Evolutionary conservation across 2,797 vertebrate species (phyloP).

Genomic region (Rhinophrynus dorsalis): DNA sequence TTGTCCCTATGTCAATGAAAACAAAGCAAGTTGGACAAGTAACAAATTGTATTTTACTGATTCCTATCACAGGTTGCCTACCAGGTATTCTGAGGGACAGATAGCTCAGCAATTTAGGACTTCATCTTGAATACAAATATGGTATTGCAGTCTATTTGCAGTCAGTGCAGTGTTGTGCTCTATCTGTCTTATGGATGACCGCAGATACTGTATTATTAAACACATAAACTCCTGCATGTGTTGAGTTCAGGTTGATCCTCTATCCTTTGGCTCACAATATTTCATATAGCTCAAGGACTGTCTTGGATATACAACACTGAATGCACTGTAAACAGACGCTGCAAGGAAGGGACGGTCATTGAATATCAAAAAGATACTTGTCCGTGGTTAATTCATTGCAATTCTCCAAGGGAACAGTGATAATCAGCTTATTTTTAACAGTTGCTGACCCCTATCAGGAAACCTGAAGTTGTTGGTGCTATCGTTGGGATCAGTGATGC

Average conservation of each 20-base stretch:
- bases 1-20: neutral
- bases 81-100: slow-evolving; percentile 13
- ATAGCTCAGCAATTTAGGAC: neutral
- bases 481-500: neutral
- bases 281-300: slow-evolving; percentile 18
- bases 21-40: too few species aligned
- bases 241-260: neutral
- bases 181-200: neutral
- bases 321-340: slow-evolving; percentile 5
- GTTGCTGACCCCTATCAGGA: neutral
- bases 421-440: slow-evolving; percentile 4
- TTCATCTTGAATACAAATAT: neutral
- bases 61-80: neutral
- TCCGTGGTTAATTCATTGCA: neutral
- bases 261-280: neutral
- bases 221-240: neutral
- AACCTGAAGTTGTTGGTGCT: neutral
- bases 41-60: neutral
- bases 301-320: slow-evolving; percentile 32
- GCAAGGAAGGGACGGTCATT: slow-evolving; percentile 37
- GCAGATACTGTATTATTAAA: neutral
- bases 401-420: neutral
- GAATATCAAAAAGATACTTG: slow-evolving; percentile 58
- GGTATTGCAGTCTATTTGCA: neutral
- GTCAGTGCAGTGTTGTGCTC: neutral